Base-by-base conservation (phyloP, 2,888 invertebrate species). In the Drosophila yooni region DNA sequence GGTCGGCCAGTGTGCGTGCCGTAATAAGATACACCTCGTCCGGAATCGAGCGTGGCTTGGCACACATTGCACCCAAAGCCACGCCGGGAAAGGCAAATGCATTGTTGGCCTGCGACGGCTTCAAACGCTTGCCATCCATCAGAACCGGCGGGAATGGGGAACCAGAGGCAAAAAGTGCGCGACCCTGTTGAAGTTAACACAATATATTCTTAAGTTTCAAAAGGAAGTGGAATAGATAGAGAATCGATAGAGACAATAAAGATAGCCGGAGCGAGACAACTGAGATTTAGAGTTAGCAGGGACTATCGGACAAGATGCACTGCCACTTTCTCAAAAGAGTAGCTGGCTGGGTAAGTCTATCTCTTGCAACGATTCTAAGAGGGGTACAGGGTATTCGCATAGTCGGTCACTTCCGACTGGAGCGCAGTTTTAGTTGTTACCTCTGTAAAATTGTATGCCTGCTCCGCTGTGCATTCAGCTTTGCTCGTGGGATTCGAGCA, bases 401-500 rank as follows among this genome's bases (percentile, higher is more conserved):
- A 27, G 27, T 27, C 27, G 21, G 3, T 0, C 13, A 7, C 3
- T 43, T 1, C 11, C 43, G 21, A 43, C 0, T 21, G 2, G 25
- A 48, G 25, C 7, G 7, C 25, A 1, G 7, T 54, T 5, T 29
- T 18, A 18, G 7, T 57, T 40, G 21, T 61, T 58, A 86, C 86
- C 36, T 87, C 89, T 1, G 86, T 83, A 11, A 60, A 65, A 0
- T 63, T 27, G 48, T 77, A 89, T 0, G 89, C 88, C 73, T 87
- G 82, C 15, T 87, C 86, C 10, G 87, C 87, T 0, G 90, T 77
- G 40, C 87, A 87, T 40, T 87, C 87, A 0, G 87, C 52, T 27
- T 88, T 84, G 10, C 18, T 65, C 7, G 87, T 90, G 10, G 87
- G 87, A 74, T 90, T 90, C 8, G 87, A 87, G 21, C 88, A 76